A percentile compares a stretch with the other conserved stretches of the same genome.
Evolutionary conservation across 2,888 invertebrate species (phyloP).

Genomic region (Drosophila nigricruria): DNA sequence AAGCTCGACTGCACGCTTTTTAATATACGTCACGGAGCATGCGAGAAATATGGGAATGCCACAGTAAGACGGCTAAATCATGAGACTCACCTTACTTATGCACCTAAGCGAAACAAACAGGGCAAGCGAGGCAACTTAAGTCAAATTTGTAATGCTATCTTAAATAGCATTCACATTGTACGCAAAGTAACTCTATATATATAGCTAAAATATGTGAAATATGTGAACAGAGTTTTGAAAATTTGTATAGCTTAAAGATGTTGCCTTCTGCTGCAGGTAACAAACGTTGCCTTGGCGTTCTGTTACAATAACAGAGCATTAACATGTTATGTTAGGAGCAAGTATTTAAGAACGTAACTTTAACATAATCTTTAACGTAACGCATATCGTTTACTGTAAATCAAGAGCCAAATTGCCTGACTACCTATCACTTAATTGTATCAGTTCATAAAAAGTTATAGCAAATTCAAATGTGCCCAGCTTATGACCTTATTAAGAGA

Average conservation of each 20-base stretch:
- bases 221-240: no score
- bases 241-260: neutral
- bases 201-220: neutral
- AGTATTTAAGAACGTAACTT: no score
- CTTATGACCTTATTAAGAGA: slow-evolving; percentile 16
- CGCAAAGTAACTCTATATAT: neutral
- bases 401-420: neutral
- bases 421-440: slow-evolving; percentile 17
- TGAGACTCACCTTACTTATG: slow-evolving; percentile 13
- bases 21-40: slow-evolving; percentile 16
- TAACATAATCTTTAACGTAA: slow-evolving; percentile 6
- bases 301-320: neutral
- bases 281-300: neutral
- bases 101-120: neutral
- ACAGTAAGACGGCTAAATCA: slow-evolving; percentile 3
- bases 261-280: neutral
- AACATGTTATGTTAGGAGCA: neutral
- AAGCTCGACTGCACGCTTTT: slow-evolving; percentile 23
- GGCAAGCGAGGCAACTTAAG: neutral
- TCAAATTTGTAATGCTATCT: slow-evolving; percentile 15
- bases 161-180: neutral
- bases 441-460: slow-evolving; percentile 25
- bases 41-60: neutral
- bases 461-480: slow-evolving; percentile 6
- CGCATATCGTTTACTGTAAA: slow-evolving; percentile 1